Base-by-base conservation (phyloP, 2,113 vertebrate species). In the Hydrolagus affinis region DNA sequence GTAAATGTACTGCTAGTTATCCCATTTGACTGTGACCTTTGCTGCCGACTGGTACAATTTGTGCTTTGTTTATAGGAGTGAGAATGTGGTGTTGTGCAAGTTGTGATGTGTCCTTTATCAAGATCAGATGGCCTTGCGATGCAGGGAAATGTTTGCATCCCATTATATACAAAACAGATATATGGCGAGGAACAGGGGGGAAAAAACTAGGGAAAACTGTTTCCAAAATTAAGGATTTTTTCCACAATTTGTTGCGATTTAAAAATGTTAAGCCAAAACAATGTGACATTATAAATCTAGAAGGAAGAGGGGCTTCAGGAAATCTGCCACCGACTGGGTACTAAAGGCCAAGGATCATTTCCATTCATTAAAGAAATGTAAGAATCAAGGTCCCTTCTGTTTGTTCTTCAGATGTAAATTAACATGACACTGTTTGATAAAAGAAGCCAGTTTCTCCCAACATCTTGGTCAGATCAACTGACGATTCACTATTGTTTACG, bases 281-380 rank as follows among this genome's bases (percentile, higher is more conserved):
- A 32, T 28, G 76, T 88, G 87, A 86, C 88, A 86, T 62, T 87
- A 74, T 68, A 57, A 86, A 44, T 44, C 44, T 44, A 44, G 44
- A 44, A 3, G 44, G 44, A 44, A 44, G 44, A 44, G 44, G 6
- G 44, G 44, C 44, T 44, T 44, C 44, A 44, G 44, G 44, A 44
- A 6, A 44, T 44, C 6, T 44, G 44, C 44, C 44, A 44, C 44
- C 6, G 44, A 44, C 2, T 44, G 44, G 44, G 44, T 44, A 44
- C 44, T 44, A 44, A 1, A 44, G 44, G 6, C 44, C 44, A 44
- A 44, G 44, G 44, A 44, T 44, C 44, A 44, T 44, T 44, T 44
- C 44, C 44, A 44, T 44, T 44, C 44, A 44, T 44, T 1, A 44
- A 44, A 44, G 44, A 44, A 44, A 6, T 44, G 44, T 6, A 44